phyloP scores from a whole-genome alignment of 2,888 invertebrate genomes.

The Cybosia mesomella region DNA sequence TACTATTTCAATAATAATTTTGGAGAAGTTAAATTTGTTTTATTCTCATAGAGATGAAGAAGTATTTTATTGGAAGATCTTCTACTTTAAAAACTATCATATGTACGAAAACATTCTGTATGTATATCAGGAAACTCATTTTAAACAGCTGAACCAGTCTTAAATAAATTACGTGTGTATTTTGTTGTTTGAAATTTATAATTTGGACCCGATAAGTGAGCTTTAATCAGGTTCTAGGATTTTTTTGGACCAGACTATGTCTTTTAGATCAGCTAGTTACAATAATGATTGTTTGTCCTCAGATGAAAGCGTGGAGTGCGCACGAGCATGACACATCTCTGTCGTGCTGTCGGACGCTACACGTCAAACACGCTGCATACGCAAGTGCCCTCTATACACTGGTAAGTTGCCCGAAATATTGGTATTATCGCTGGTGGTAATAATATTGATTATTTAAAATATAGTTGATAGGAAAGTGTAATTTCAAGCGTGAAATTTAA shows the following conservation, averaged over 20 bases:
- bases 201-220: too few relatives aligned
- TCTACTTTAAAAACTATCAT: too few relatives aligned
- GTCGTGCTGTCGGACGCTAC: slow-evolving; percentile 88
- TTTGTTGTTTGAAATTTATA: too few relatives aligned
- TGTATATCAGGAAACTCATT: too few relatives aligned
- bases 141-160: too few relatives aligned
- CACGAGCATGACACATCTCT: slow-evolving; percentile 82
- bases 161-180: too few relatives aligned
- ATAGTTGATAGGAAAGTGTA: too few relatives aligned
- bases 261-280: neutral
- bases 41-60: neutral
- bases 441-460: neutral
- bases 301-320: slow-evolving; percentile 85
- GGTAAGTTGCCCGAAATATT: slow-evolving; percentile 83
- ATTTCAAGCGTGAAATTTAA: too few relatives aligned
- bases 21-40: neutral
- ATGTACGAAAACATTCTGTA: too few relatives aligned
- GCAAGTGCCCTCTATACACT: slow-evolving; percentile 91
- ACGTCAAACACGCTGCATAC: slow-evolving; percentile 91
- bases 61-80: too few relatives aligned
- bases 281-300: slow-evolving; percentile 37
- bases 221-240: neutral
- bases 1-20: neutral
- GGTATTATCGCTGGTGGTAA: too few relatives aligned
- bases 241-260: neutral